Conservation (phyloP, 2,888 invertebrate species). For the Drosophila meridiana region DNA sequence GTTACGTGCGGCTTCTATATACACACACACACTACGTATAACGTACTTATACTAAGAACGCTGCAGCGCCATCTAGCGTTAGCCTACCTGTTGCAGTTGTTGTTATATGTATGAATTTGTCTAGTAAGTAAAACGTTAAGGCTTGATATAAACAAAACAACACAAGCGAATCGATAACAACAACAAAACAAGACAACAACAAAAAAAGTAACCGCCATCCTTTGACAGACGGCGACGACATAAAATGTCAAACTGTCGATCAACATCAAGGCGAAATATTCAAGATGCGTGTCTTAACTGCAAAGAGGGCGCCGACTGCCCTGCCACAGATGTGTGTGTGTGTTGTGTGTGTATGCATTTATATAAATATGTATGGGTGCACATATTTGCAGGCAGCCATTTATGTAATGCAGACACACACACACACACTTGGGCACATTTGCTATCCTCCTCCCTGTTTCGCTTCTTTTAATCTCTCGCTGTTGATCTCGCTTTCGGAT, state of each 20-base stretch:
- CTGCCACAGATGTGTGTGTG: constrained; percentile 15
- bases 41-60: neutral
- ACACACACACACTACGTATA: neutral
- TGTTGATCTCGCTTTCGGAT: constrained; percentile 64
- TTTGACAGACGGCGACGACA: constrained; percentile 81
- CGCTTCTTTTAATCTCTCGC: constrained; percentile 66
- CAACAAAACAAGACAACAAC: constrained; percentile 19
- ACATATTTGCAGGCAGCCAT: constrained; percentile 53
- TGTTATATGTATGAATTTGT: constrained; percentile 13
- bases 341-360: constrained; percentile 2
- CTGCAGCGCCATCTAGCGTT: constrained; percentile 44
- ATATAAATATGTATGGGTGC: constrained; percentile 13
- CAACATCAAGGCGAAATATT: constrained; percentile 81
- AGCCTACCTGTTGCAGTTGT: constrained; percentile 23
- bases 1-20: neutral
- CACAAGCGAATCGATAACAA: constrained; percentile 18
- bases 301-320: constrained; percentile 53
- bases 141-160: constrained; percentile 16
- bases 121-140: constrained; percentile 44
- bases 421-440: neutral
- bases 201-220: constrained; percentile 55
- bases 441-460: constrained; percentile 30
- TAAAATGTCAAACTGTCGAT: constrained; percentile 83
- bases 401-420: constrained; percentile 59
- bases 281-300: constrained; percentile 74